A percentile compares a stretch with the other conserved stretches of the same genome.
Evolutionary conservation across 1,140 invertebrate genomes (phyloP).

Genomic region (Plutomurus gul): DNA sequence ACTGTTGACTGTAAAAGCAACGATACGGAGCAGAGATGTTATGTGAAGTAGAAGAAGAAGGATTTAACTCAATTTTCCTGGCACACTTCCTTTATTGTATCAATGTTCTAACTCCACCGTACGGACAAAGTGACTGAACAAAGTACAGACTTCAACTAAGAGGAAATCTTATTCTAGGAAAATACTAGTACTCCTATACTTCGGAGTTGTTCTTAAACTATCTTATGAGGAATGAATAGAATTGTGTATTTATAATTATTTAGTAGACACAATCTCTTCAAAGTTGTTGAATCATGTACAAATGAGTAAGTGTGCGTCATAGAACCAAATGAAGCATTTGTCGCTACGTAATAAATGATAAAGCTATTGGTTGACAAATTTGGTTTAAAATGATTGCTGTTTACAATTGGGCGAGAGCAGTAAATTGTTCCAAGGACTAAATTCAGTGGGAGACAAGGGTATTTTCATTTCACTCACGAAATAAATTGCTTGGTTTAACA

Average conservation of each 20-base stretch:
- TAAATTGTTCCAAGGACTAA: not conserved
- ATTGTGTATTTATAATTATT: too few species aligned
- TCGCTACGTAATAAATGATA: not conserved
- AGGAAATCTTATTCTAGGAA: conserved; percentile 34
- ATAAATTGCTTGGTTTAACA: conserved; percentile 26
- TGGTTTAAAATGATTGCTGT: not conserved
- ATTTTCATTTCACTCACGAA: conserved; percentile 3
- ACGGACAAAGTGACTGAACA: not conserved
- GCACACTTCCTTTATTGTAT: not conserved
- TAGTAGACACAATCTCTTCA: too few species aligned
- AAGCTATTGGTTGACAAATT: conserved; percentile 10
- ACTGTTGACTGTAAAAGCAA: not conserved
- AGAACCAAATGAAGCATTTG: too few species aligned
- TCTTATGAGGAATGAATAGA: too few species aligned
- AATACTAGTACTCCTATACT: too few species aligned
- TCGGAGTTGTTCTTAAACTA: too few species aligned
- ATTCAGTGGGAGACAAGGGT: not conserved
- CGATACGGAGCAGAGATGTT: not conserved
- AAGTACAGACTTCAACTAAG: not conserved
- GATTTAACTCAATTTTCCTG: conserved; percentile 9
- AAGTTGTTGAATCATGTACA: too few species aligned
- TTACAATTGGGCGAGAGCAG: not conserved
- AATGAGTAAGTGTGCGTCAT: too few species aligned
- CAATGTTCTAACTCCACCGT: not conserved
- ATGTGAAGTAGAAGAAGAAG: not conserved